A percentile compares a stretch with the other conserved stretches of the same genome.
phyloP scores from a whole-genome alignment of 2,797 vertebrate species.

The Platalea minor region DNA sequence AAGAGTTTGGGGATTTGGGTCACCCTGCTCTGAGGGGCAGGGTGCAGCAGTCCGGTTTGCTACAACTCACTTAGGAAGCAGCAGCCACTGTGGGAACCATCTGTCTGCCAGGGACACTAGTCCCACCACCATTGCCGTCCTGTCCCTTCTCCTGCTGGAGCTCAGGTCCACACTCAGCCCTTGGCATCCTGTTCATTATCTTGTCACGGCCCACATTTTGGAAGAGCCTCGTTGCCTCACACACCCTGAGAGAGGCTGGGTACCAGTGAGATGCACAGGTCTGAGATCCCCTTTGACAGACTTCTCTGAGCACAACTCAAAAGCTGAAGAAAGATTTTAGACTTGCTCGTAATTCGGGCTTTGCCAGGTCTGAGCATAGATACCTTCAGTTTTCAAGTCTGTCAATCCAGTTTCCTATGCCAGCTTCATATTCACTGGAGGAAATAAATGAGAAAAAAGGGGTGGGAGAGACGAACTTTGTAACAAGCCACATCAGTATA shows the following conservation, averaged over 20 bases:
- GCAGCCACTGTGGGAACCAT: not conserved
- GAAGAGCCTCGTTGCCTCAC: not conserved
- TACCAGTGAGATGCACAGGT: not conserved
- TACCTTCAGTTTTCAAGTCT: not conserved
- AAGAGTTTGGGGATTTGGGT: not conserved
- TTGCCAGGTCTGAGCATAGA: not conserved
- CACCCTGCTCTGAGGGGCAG: not conserved
- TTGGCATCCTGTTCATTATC: not conserved
- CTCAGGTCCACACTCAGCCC: not conserved
- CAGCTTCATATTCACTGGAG: not conserved
- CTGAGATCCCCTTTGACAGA: not conserved
- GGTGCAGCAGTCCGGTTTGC: not conserved
- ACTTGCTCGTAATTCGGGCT: not conserved
- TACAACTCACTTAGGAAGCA: not conserved
- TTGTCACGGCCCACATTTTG: not conserved
- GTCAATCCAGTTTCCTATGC: not conserved
- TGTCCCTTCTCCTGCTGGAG: not conserved
- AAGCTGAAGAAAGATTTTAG: not conserved
- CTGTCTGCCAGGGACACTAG: not conserved
- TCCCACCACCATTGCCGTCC: not conserved
- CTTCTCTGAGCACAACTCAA: not conserved
- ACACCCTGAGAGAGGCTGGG: not conserved
- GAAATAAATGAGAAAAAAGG: conserved; percentile 13
- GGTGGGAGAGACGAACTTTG: not conserved
- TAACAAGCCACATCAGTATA: conserved; percentile 1